Evolutionary conservation across 2,113 vertebrate genomes (phyloP), one percentile per base, ranked within the genome.

Genomic region (Gallinago paraguaiae): DNA sequence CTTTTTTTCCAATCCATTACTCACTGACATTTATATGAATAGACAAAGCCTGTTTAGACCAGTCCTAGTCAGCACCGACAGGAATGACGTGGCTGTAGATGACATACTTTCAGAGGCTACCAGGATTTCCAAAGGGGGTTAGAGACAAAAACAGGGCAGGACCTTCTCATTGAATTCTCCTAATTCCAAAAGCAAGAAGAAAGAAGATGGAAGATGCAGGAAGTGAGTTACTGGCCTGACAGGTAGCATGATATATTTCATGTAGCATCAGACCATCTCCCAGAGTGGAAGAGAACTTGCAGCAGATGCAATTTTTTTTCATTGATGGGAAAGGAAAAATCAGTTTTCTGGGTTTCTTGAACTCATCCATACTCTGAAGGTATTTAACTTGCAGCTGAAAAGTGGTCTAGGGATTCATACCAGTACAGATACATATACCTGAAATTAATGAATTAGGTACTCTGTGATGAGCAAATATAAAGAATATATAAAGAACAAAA

Each of bases 11-110:
- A 74, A 37, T 82, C n/a, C 6, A 4, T 81, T 89, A 17, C 50
- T 94, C 74, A 46, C 64, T 78, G 77, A 39, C 50, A 50, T 59
- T 67, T 88, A 67, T 37, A 81, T 57, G 39, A 87, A 51, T 24
- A 95, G 96, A 54, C 25, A 75, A 83, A 93, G 23, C n/a, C 69
- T 84, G 56, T 67, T 95, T 50, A 91, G 56, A 71, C 37, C 54
- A 77, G 53, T 56, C 59, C n/a, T 51, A 63, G 72, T 69, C 74
- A 81, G 76, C 57, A 35, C 43, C 4, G 13, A 51, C 35, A 60
- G 57, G 72, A 93, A 53, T 65, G 69, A 63, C 1, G 2, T 48
- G 35, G 48, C 60, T 70, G 35, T 31, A 51, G 57, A 25, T 51
- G 27, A 71, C 72, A 61, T 39, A 43, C 56, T 87, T 92, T 18